These are phyloP conservation scores for Agriotes lineatus DNA, from an alignment of 2,888 invertebrate species.

Conservation along the genomic window DNA sequence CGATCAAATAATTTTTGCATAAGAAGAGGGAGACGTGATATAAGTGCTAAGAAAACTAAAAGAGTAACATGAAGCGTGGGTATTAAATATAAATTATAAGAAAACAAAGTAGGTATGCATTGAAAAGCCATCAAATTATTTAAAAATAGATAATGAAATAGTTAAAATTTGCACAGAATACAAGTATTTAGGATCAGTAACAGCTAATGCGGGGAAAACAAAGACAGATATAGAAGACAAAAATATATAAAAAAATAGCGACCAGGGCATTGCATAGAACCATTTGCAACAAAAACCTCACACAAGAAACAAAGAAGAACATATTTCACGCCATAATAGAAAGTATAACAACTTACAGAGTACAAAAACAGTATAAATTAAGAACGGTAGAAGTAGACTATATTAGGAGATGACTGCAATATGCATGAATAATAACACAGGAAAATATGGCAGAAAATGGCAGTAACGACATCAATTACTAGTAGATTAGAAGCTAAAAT, in stretches of 20 bases:
- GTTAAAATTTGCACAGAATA: neutral
- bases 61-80: neutral
- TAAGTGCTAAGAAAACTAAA: neutral
- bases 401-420: neutral
- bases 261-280: neutral
- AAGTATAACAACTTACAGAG: neutral
- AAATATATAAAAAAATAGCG: neutral
- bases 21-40: neutral
- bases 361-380: neutral
- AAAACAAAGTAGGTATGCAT: neutral
- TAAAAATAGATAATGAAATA: neutral
- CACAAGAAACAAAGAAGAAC: neutral
- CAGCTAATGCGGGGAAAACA: neutral
- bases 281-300: neutral
- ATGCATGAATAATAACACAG: neutral
- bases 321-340: neutral
- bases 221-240: neutral
- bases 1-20: neutral
- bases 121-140: neutral
- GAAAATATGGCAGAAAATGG: neutral
- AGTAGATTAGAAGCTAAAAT: neutral
- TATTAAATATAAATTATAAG: neutral
- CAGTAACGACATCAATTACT: neutral
- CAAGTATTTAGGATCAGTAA: neutral
- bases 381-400: conserved; percentile 3